Percentiles rank a stretch among this genome's conserved stretches.
Conservation (phyloP, 1,140 invertebrate species). For the Metaphire vulgaris region DNA sequence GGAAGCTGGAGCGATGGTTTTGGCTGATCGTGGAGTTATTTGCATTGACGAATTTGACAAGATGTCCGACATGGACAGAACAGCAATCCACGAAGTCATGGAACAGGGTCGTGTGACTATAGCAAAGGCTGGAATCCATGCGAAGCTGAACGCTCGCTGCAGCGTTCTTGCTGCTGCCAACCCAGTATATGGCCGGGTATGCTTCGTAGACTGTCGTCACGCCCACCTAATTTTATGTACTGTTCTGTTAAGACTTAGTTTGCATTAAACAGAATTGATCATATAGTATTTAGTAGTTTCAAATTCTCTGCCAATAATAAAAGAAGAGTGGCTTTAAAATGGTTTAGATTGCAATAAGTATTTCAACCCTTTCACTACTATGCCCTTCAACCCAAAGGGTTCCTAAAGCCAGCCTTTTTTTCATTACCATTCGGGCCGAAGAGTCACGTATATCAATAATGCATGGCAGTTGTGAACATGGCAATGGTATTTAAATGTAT, state of each 20-base stretch:
- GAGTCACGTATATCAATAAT: too few relatives aligned
- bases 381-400: too few relatives aligned
- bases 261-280: slow-evolving; percentile 10
- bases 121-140: slow-evolving; percentile 97
- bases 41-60: slow-evolving; percentile 99
- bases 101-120: slow-evolving; percentile 80
- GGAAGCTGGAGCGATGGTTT: slow-evolving; percentile 98
- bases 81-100: slow-evolving; percentile 95
- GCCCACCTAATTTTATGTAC: background rate
- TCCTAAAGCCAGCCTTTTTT: too few relatives aligned
- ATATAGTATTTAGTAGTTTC: too few relatives aligned
- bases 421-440: too few relatives aligned
- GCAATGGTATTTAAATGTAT: too few relatives aligned
- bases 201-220: too few relatives aligned
- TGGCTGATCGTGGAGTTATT: slow-evolving; percentile 94
- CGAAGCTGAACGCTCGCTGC: slow-evolving; percentile 92
- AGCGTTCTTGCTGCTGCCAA: slow-evolving; percentile 97
- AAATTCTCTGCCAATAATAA: too few relatives aligned
- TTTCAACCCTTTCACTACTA: too few relatives aligned
- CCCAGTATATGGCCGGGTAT: slow-evolving; percentile 94
- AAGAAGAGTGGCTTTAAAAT: too few relatives aligned
- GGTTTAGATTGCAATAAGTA: too few relatives aligned
- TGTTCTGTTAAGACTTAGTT: background rate
- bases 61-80: slow-evolving; percentile 99
- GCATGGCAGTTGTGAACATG: too few relatives aligned